Evolutionary conservation across 2,113 vertebrate species (phyloP).

Genomic region (Prionailurus bengalensis): DNA sequence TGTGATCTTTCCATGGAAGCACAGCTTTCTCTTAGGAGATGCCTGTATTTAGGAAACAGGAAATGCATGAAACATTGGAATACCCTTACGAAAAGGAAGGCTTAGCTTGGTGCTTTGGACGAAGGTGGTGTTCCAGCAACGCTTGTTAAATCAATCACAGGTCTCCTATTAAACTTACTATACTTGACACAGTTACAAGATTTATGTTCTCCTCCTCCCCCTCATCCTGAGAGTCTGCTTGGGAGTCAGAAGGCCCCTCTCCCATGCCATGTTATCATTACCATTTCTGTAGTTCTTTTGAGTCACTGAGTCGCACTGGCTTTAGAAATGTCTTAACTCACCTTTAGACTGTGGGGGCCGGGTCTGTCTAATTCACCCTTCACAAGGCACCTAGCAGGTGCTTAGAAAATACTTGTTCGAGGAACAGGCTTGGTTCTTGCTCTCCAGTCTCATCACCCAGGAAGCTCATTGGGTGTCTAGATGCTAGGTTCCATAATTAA

Average conservation of each 20-base stretch:
- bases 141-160: neutral
- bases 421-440: neutral
- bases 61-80: neutral
- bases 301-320: neutral
- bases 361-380: neutral
- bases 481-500: neutral
- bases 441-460: neutral
- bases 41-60: neutral
- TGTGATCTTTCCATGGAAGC: neutral
- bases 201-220: constrained; percentile 24
- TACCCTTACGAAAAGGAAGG: neutral
- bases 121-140: neutral
- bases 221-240: neutral
- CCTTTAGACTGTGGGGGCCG: neutral
- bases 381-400: neutral
- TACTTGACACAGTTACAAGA: neutral
- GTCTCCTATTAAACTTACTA: neutral
- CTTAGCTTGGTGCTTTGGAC: neutral
- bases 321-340: neutral
- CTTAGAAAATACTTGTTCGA: neutral
- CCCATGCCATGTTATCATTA: neutral
- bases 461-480: neutral
- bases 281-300: neutral
- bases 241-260: neutral
- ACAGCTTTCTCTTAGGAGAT: constrained; percentile 27